phyloP scores from a whole-genome alignment of 2,888 invertebrate genomes.

The Perizoma affinitatum region DNA sequence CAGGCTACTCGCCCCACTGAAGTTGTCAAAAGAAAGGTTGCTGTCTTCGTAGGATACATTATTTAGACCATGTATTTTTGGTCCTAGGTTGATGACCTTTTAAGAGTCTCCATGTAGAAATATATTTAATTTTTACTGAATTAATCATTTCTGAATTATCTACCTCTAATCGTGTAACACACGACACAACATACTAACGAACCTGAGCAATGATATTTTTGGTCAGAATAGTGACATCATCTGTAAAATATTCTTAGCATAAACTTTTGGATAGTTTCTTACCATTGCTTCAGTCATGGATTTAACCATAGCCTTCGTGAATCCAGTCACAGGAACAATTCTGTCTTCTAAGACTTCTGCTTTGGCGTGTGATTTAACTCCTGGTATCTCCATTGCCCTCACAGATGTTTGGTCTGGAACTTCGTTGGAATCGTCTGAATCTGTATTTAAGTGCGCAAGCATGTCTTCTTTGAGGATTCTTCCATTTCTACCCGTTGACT shows the following conservation, averaged over 20 bases:
- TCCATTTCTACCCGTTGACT: constrained; percentile 93
- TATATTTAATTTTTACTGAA: too few species aligned
- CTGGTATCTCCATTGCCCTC: constrained; percentile 51
- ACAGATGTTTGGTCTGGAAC: constrained; percentile 49
- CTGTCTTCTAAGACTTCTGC: constrained; percentile 71
- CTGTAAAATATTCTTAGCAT: neutral
- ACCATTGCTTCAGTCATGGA: constrained; percentile 96
- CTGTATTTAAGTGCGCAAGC: constrained; percentile 86
- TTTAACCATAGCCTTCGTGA: constrained; percentile 96
- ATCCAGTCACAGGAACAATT: constrained; percentile 89
- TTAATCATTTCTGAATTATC: too few species aligned
- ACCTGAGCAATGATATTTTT: too few species aligned
- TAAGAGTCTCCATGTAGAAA: too few species aligned
- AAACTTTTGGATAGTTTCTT: constrained; percentile 43
- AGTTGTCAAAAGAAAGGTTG: too few species aligned
- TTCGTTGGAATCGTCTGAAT: constrained; percentile 80
- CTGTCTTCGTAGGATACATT: too few species aligned
- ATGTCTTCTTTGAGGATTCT: constrained; percentile 98
- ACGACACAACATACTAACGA: too few species aligned
- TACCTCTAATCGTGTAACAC: too few species aligned
- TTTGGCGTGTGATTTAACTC: constrained; percentile 50
- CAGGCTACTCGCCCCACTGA: too few species aligned
- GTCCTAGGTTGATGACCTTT: too few species aligned
- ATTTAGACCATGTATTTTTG: too few species aligned
- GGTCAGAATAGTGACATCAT: too few species aligned